A percentile compares a stretch with the other conserved stretches of the same genome.
phyloP scores from a whole-genome alignment of 2,888 invertebrate genomes.

The Lasioglossum pauxillum region DNA sequence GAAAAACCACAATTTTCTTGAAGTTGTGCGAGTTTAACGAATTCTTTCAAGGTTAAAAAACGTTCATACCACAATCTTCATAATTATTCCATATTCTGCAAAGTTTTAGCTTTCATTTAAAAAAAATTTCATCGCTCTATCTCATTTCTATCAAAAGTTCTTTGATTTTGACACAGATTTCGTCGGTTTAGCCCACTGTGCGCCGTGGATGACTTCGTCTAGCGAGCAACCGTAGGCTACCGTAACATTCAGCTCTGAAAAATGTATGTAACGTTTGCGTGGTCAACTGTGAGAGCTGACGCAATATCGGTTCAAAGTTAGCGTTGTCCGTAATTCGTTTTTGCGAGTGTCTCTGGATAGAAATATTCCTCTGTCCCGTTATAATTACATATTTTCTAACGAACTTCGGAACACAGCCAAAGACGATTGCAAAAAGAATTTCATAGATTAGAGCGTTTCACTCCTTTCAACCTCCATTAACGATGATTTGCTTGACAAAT shows the following conservation, averaged over 20 bases:
- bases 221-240: neutral
- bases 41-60: too few relatives aligned
- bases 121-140: too few relatives aligned
- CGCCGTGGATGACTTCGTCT: too few relatives aligned
- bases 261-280: conserved; percentile 13
- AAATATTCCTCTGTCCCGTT: neutral
- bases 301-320: conserved; percentile 34
- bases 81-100: too few relatives aligned
- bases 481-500: neutral
- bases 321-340: conserved; percentile 5
- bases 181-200: too few relatives aligned
- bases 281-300: conserved; percentile 22
- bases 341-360: neutral
- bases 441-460: neutral
- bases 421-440: neutral
- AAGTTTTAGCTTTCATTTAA: too few relatives aligned
- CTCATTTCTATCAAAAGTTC: too few relatives aligned
- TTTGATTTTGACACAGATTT: too few relatives aligned
- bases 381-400: neutral
- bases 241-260: neutral
- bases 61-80: too few relatives aligned
- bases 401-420: neutral
- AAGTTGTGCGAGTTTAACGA: too few relatives aligned
- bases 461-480: neutral
- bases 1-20: too few relatives aligned